Conservation (phyloP, 2,113 vertebrate genomes). For the Oreochromis aureus region DNA sequence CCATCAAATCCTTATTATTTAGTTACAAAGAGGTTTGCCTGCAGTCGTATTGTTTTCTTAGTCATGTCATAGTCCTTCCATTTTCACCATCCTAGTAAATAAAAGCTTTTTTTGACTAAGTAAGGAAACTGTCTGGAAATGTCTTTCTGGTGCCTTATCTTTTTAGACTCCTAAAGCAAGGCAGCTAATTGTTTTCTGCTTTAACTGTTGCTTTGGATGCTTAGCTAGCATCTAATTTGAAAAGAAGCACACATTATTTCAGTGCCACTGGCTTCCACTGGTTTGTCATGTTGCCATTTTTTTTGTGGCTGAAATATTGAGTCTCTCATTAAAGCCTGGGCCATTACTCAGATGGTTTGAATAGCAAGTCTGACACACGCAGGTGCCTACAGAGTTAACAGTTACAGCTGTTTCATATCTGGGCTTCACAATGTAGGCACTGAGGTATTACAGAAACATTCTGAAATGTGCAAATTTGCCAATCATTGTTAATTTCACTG, state of each 20-base stretch:
- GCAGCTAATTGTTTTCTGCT: neutral
- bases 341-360: neutral
- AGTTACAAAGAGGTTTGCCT: neutral
- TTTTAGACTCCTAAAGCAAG: neutral
- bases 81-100: neutral
- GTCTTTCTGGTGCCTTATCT: neutral
- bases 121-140: neutral
- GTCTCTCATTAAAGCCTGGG: neutral
- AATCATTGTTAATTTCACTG: neutral
- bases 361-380: neutral
- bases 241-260: neutral
- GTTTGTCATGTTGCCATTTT: neutral
- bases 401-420: neutral
- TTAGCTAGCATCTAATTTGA: neutral
- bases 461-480: neutral
- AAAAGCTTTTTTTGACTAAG: neutral
- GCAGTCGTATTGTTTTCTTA: neutral
- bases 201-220: neutral
- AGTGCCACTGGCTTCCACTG: neutral
- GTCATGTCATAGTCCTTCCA: neutral
- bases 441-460: neutral
- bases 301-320: neutral
- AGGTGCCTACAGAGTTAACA: neutral
- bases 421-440: neutral
- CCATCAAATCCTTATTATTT: neutral